Evolutionary conservation across 2,797 vertebrate genomes (phyloP).

Genomic region (Taeniopygia guttata): DNA sequence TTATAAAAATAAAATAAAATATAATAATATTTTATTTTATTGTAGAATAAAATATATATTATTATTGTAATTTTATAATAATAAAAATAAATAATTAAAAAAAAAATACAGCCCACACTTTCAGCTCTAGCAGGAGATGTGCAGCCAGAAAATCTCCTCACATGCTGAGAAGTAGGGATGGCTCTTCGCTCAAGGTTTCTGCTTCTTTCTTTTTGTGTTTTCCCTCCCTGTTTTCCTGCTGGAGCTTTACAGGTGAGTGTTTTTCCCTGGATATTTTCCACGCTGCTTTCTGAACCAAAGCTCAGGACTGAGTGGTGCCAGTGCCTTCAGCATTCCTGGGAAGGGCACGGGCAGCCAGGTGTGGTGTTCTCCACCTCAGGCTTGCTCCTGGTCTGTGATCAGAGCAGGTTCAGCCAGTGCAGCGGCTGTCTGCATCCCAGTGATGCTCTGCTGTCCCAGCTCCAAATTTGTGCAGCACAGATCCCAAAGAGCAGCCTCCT

Average conservation of each 20-base stretch:
- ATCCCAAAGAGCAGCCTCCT: too few species aligned
- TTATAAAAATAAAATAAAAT: too few species aligned
- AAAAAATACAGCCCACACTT: not conserved
- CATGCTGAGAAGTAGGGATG: not conserved
- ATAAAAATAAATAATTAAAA: too few species aligned
- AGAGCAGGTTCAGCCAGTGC: not conserved
- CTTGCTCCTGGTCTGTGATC: not conserved
- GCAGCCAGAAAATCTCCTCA: not conserved
- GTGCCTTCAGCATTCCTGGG: not conserved
- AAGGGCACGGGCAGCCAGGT: not conserved
- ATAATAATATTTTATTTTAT: too few species aligned
- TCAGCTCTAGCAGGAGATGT: not conserved
- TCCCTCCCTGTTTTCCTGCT: not conserved
- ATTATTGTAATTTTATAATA: too few species aligned
- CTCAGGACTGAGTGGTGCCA: not conserved
- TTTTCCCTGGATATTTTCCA: not conserved
- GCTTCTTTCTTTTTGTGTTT: not conserved
- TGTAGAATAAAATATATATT: too few species aligned
- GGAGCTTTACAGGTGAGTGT: not conserved
- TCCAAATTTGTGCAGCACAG: accelerated
- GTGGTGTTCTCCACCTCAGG: not conserved
- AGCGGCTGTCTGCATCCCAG: accelerated
- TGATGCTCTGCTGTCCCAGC: not conserved
- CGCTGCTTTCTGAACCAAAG: accelerated
- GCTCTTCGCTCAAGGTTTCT: not conserved